Base-by-base conservation (phyloP, 2,113 vertebrate species). In the Oryzias javanicus region DNA sequence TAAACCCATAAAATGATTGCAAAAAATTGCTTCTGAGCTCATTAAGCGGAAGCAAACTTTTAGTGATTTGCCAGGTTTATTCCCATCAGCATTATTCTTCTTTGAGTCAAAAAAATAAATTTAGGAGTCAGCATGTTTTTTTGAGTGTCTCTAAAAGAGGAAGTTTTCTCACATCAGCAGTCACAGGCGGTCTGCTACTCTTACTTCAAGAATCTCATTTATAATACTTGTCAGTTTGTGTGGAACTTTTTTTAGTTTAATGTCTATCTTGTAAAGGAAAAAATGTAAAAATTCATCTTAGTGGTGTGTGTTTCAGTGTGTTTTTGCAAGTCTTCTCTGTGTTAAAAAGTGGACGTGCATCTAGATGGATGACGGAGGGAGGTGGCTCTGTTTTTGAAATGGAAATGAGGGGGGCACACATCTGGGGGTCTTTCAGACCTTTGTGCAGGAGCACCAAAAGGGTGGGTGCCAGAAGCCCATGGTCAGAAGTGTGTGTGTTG, bases 341-440 rank as follows among this genome's bases (percentile, higher is more conserved):
- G 46, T 59, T 52, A 27, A 64, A 53, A 64, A 59, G 64, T 80
- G 74, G 51, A 64, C 71, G 49, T 59, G 41, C 54, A n/a, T 64
- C 67, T 71, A 60, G 71, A 81, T 70, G 74, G 76, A 83, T 82
- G 72, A 67, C 45, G 64, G 70, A 73, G 49, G 60, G 55, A 68
- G 79, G 66, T 83, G 64, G 55, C 61, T 75, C 45, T 66, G 81
- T 87, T 87, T 88, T 89, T 85, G 63, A 87, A 89, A 88, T 89
- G 86, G 79, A 88, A 89, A 89, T 89, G 10, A 83, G 75, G 74
- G 78, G 70, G 85, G 83, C 70, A 78, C 86, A 88, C 88, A 89
- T 88, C 82, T 88, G 86, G 86, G 86, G 86, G 86, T 89, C 86
- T 86, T 86, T 85, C 71, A 88, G 81, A 86, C 81, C 79, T 86